Evolutionary conservation across 1,140 invertebrate genomes (phyloP), one percentile per base, ranked within the genome.

Genomic region (Drosophila pruinosa): DNA sequence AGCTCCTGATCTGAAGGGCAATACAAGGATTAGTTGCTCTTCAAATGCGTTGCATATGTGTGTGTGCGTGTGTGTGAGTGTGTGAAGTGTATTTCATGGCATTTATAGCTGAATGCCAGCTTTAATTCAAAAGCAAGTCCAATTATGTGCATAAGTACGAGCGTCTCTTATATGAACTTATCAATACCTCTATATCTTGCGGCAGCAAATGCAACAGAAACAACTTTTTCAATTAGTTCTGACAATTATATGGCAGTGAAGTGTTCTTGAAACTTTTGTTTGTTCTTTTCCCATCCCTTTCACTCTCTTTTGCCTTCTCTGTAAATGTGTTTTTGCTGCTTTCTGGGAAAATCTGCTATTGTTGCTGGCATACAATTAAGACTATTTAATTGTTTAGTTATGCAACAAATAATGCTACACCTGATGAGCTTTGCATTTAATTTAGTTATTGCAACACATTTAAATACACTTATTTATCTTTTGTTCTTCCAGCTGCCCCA

Each of bases 161-260:
- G n/a, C n/a, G n/a, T 65, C n/a, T 54, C 17, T 54, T 47, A 26
- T 31, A 12, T 7, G 15, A 12, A 17, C 26, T 58, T 48, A 59
- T 59, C 43, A 59, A 59, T 59, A 62, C 39, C 43, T 50, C 39
- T 62, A 21, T 62, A 50, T 50, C 61, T 71, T 65, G 34, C 17
- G 58, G 57, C 57, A 64, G 52, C 78, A 69, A 47, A 56, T 56
- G 59, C 76, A 85, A 48, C 53, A 76, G 67, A 57, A 63, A 67
- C 57, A 85, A 85, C 81, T 86, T 85, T 86, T 81, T 74, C 78
- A 86, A 85, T 85, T 86, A 86, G 71, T 74, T 80, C 63, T 47
- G 69, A 86, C 68, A 85, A 86, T 86, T 85, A 76, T 76, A 80
- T 81, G 69, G 56, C 61, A 74, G 75, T 81, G 68, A 65, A 86